Percentiles rank a stretch among this genome's conserved stretches.
Evolutionary conservation across 2,888 invertebrate species (phyloP).

Genomic region (Morpho helenor): DNA sequence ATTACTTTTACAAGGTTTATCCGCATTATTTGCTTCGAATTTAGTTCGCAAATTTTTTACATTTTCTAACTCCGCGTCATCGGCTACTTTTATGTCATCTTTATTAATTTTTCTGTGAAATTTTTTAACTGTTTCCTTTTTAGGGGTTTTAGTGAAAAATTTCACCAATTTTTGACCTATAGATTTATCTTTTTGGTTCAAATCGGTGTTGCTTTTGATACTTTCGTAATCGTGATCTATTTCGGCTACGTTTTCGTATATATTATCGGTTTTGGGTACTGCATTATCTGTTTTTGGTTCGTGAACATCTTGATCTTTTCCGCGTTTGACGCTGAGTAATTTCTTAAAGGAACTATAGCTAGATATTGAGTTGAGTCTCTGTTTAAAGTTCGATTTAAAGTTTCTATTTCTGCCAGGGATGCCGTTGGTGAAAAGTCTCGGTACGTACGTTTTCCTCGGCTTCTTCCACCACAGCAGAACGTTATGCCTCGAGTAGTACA

Average conservation of each 20-base stretch:
- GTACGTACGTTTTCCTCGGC: conserved; percentile 74
- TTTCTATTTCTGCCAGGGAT: conserved; percentile 25
- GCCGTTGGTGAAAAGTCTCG: conserved; percentile 32
- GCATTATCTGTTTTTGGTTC: conserved; percentile 1
- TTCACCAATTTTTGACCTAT: conserved; percentile 5
- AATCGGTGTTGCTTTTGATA: conserved; percentile 19
- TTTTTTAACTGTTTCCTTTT: conserved; percentile 36
- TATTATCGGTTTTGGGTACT: conserved; percentile 18
- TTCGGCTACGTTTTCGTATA: conserved; percentile 21
- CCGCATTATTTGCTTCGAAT: conserved; percentile 1
- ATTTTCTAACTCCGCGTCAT: conserved; percentile 29
- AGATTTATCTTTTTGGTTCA: conserved; percentile 5
- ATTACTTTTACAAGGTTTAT: conserved; percentile 31
- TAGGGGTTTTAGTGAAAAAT: conserved; percentile 9
- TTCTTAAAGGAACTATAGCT: conserved; percentile 23
- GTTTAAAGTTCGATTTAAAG: conserved; percentile 21
- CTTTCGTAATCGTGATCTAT: conserved; percentile 22
- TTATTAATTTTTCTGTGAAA: conserved; percentile 53
- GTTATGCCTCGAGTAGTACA: conserved; percentile 88
- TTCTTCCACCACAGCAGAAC: conserved; percentile 72
- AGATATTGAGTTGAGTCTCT: conserved; percentile 20
- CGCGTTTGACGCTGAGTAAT: conserved; percentile 27
- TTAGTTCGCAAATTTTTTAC: conserved; percentile 11
- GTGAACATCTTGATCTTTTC: conserved; percentile 4
- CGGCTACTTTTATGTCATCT: conserved; percentile 55